Evolutionary conservation across 2,888 invertebrate genomes (phyloP).

Genomic region (Lepidocyrtinus sp.): DNA sequence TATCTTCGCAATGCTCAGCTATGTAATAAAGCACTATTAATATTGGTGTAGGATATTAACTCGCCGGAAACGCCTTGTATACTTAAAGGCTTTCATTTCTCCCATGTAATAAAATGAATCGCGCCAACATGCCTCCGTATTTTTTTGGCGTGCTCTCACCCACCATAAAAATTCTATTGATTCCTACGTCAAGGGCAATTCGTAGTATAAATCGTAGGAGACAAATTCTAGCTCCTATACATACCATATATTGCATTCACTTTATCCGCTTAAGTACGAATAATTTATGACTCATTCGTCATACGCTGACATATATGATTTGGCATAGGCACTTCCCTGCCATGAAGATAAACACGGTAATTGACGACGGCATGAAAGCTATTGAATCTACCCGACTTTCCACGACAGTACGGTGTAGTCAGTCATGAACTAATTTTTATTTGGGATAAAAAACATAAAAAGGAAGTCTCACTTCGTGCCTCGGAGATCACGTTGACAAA

Average conservation of each 20-base stretch:
- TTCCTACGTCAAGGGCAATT: background rate
- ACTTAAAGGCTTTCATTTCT: background rate
- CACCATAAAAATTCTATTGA: background rate
- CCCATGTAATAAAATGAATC: background rate
- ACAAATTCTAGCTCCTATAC: background rate
- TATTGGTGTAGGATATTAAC: background rate
- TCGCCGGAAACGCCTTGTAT: conserved; percentile 23
- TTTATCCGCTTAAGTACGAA: background rate
- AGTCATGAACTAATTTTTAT: background rate
- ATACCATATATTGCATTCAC: background rate
- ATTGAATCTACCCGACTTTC: too few species aligned
- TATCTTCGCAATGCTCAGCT: too few species aligned
- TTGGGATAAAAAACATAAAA: background rate
- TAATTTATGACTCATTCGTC: conserved; percentile 52
- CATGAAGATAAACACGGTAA: background rate
- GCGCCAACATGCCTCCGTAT: background rate
- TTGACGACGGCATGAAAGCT: too few species aligned
- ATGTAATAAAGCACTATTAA: background rate
- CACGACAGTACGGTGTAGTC: too few species aligned
- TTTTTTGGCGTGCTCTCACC: background rate
- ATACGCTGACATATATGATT: background rate
- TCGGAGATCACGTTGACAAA: background rate
- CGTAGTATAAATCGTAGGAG: background rate
- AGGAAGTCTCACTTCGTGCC: background rate
- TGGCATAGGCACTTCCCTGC: background rate